Base-by-base conservation (phyloP, 2,113 vertebrate genomes). In the Empidonax alnorum region DNA sequence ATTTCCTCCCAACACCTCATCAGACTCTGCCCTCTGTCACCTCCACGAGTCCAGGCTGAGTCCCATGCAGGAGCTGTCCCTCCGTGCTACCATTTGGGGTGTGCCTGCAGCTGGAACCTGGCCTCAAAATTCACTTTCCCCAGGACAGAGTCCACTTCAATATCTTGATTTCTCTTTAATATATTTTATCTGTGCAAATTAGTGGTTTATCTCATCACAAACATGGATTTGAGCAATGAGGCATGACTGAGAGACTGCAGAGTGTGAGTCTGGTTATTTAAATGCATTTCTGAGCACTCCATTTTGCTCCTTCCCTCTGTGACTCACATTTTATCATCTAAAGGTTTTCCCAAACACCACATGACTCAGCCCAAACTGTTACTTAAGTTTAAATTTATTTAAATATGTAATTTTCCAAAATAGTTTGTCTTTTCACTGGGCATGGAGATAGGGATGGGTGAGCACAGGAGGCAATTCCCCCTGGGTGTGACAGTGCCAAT, bases 401-500 rank as follows among this genome's bases (percentile, higher is more conserved):
- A 28, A 16, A 62, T 53, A 13, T 9, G 23, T 25, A 1, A 19
- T 62, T 83, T 75, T 46, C 46, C 58, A 5, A 0, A 18, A 2
- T 5, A 2, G 6, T 65, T 82, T 78, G 16, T 66, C 47, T 41
- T 77, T 73, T 50, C 9, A 0, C 47, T 23, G 56, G 30, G 46
- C 16, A 1, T 3, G 39, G 56, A 22, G 56, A 4, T 17, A 5
- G 75, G 24, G 75, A 4, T 13, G 53, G 72, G 71, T 1, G 11
- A 62, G 65, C 5, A 3, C 18, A 18, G 17, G 80, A 24, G 6
- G 22, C 7, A 5, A n/a, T 46, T 72, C 5, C 1, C 35, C 20
- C 17, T 6, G 7, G 33, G 3, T 23, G 67, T 2, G 4, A n/a
- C 27, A 7, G 33, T 1, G 56, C 4, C 12, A 30, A 1, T 24